Evolutionary conservation across 1,140 invertebrate genomes (phyloP), one percentile per base, ranked within the genome.

Genomic region (Philaenus spumarius): DNA sequence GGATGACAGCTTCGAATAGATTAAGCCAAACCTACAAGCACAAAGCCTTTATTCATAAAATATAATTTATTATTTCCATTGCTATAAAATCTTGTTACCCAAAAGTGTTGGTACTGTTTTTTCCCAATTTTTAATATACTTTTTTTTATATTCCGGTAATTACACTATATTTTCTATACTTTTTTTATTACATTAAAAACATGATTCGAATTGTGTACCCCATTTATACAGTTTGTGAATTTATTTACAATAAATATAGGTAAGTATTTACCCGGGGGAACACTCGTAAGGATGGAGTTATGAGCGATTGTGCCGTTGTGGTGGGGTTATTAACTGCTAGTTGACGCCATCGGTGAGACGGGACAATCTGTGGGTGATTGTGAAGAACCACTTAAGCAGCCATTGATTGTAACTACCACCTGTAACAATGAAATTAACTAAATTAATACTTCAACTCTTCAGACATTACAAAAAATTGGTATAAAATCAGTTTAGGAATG

Each of bases 341-440:
- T 91, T 63, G 88, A 91, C 35, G 89, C 89, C 70, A 89, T 86
- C 62, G 89, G 89, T 69, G 84, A 87, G 66, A 86, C 84, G 62
- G 85, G 85, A 70, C 87, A 90, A 69, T 90, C 78, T 59, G n/a
- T n/a, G n/a, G 89, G 89, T 67, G 87, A 91, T 69, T 88, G 84
- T 56, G 83, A 84, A 59, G 85, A 85, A 72, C 90, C 88, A 58
- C 88, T 80, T 64, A 90, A 79, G 74, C 89, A 91, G 23, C 93
- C 93, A 63, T 93, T 94, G 69, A 96, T 75, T 57, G 92, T 95
- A 66, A 95, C 86, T 62, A 95, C 86, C 68, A 95, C 63, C 63
- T 65, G 39, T 6, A 58, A 20, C 22, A 47, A 9, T 11, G 7
- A 11, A 51, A 51, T 42, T 42, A 15, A 53, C 5, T 19, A 20